Evolutionary conservation across 2,888 invertebrate species (phyloP).

Genomic region (Drosophila niveifrons): DNA sequence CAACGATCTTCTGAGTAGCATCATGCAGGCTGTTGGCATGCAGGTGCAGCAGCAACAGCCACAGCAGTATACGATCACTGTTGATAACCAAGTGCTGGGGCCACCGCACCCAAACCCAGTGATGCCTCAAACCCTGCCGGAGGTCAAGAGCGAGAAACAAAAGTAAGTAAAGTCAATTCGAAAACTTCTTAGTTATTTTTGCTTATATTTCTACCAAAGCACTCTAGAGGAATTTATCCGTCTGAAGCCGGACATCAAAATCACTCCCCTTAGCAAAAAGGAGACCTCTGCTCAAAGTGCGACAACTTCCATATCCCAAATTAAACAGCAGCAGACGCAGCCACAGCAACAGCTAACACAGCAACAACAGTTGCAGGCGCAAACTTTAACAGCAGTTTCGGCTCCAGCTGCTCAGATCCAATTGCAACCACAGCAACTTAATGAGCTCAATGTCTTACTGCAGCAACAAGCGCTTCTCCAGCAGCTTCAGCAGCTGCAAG

Average conservation of each 20-base stretch:
- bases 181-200: background rate
- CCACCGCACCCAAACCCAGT: conserved; percentile 18
- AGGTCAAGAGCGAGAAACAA: conserved; percentile 80
- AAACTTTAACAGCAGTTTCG: conserved; percentile 46
- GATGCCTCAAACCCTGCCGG: conserved; percentile 36
- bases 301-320: conserved; percentile 6
- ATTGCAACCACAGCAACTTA: conserved; percentile 73
- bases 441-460: conserved; percentile 63
- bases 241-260: conserved; percentile 84
- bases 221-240: conserved; percentile 84
- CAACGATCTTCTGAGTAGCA: conserved; percentile 83
- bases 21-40: conserved; percentile 85
- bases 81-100: conserved; percentile 76
- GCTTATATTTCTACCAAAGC: conserved; percentile 52
- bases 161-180: conserved; percentile 67
- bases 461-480: conserved; percentile 71
- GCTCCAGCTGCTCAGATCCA: conserved; percentile 61
- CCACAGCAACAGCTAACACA: conserved; percentile 58
- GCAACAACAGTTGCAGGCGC: conserved; percentile 58
- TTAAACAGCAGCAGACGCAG: conserved; percentile 50
- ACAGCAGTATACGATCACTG: conserved; percentile 85
- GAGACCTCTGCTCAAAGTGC: conserved; percentile 21
- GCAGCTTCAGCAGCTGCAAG: conserved; percentile 67
- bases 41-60: conserved; percentile 79
- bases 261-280: conserved; percentile 80